Evolutionary conservation across 2,797 vertebrate species (phyloP), one percentile per base, ranked within the genome.

Genomic region (Coreius guichenoti): DNA sequence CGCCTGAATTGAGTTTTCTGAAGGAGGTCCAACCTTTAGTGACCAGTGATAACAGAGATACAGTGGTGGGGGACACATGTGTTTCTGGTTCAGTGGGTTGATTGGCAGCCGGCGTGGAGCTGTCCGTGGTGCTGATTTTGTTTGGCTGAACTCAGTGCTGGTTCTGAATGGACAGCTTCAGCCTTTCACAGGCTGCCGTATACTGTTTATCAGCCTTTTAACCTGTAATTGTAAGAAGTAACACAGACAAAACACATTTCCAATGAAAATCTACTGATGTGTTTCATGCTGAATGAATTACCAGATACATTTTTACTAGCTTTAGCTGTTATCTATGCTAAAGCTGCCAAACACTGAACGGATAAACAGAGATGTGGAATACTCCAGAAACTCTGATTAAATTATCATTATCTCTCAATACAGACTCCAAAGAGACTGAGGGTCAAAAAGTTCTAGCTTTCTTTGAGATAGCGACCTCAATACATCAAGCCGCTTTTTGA

Each of bases 161-260:
- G 80, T 61, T 56, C 73, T 70, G 73, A 82, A 82, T 33, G 29
- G 63, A 82, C 26, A 82, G 80, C 65, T 82, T 51, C 72, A 82
- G 11, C 39, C 33, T 26, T 16, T 58, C 67, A 68, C 21, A 58
- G 16, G 4, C 63, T 49, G 65, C 3, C 29, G 6, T 39, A 67
- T 36, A 17, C 51, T 74, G 29, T 39, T 83, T 49, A 49, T 75
- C 29, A 75, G 31, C 43, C 31, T 65, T 75, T 75, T 65, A 36
- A 26, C 56, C 29, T 75, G 58, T 39, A 17, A 65, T 17, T 65
- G 43, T 63, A 73, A 58, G 33, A 54, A 47, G 17, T 49, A 33
- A 31, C 54, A 58, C 36, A 36, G 8, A 63, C 13, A 51, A 49
- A 23, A 47, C 31, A n/a, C n/a, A 43, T 43, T 81, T 81, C 33